These are phyloP conservation scores for Thryonomys swinderianus DNA, from an alignment of 2,113 vertebrate genomes.

Conservation along the genomic window DNA sequence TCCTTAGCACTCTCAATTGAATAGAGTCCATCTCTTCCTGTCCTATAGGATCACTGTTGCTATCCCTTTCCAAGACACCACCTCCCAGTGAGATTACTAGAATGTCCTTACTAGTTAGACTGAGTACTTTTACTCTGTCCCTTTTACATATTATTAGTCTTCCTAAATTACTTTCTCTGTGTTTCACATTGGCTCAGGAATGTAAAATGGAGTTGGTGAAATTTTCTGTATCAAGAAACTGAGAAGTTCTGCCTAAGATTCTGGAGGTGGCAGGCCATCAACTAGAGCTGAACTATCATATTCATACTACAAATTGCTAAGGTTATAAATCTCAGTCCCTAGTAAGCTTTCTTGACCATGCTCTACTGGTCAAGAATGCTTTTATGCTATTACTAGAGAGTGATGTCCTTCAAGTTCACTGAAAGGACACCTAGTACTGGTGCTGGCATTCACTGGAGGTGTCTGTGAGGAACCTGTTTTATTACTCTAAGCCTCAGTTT, in stretches of 20 bases:
- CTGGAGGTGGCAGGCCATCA: neutral
- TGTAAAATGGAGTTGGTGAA: neutral
- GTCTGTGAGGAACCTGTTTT: neutral
- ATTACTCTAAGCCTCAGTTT: conserved; percentile 34
- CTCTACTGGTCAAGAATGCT: neutral
- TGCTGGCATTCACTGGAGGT: conserved; percentile 7
- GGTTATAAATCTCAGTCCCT: neutral
- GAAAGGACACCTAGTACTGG: neutral
- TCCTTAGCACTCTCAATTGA: neutral
- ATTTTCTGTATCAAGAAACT: conserved; percentile 31
- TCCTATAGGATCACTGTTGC: neutral
- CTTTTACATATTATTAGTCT: neutral
- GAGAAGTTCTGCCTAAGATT: neutral
- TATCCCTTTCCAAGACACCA: conserved; percentile 9
- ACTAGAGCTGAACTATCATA: neutral
- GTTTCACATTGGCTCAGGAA: conserved; percentile 8
- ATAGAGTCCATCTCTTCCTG: neutral
- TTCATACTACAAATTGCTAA: neutral
- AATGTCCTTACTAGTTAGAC: neutral
- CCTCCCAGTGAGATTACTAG: neutral
- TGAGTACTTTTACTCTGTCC: neutral
- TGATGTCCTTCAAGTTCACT: neutral
- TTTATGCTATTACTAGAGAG: neutral
- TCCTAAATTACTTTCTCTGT: conserved; percentile 20
- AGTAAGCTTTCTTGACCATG: neutral